Conservation (phyloP, 2,888 invertebrate species). For the Dendrolimus pini region DNA sequence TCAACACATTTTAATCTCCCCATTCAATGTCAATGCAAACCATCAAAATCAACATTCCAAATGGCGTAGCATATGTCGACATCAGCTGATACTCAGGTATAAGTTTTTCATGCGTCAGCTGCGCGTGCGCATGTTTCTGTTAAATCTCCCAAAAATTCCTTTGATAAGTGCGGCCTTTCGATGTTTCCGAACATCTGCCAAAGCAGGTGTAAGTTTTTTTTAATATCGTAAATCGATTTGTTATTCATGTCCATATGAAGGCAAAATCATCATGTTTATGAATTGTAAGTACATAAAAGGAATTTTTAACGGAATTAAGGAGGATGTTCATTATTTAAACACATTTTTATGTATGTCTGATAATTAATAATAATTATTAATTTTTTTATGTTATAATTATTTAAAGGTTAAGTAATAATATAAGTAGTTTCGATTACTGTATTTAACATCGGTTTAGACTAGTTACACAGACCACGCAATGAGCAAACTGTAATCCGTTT, state of each 20-base stretch:
- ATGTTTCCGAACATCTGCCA: slow-evolving; percentile 54
- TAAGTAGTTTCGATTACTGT: too few species aligned
- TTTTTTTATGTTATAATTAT: too few species aligned
- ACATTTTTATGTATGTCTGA: too few species aligned
- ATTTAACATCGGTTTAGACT: too few species aligned
- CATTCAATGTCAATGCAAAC: not conserved
- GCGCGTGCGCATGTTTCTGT: slow-evolving; percentile 46
- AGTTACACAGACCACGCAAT: too few species aligned
- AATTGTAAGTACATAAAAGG: slow-evolving; percentile 12
- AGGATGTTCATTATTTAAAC: too few species aligned
- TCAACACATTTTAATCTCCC: too few species aligned
- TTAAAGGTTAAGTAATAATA: too few species aligned
- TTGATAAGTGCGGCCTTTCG: slow-evolving; percentile 31
- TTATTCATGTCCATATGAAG: too few species aligned
- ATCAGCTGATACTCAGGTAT: slow-evolving; percentile 62
- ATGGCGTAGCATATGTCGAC: slow-evolving; percentile 27
- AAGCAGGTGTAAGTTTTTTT: slow-evolving; percentile 47
- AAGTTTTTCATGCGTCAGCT: slow-evolving; percentile 53
- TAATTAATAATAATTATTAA: too few species aligned
- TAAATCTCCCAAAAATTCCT: slow-evolving; percentile 49
- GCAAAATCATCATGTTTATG: too few species aligned
- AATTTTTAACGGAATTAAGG: slow-evolving; percentile 29
- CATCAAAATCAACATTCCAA: not conserved
- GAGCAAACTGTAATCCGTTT: too few species aligned
- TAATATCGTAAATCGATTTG: slow-evolving; percentile 12